A percentile compares a stretch with the other conserved stretches of the same genome.
These are phyloP conservation scores for Leptinotarsa juncta DNA, from an alignment of 2,888 invertebrate genomes.

Conservation along the genomic window DNA sequence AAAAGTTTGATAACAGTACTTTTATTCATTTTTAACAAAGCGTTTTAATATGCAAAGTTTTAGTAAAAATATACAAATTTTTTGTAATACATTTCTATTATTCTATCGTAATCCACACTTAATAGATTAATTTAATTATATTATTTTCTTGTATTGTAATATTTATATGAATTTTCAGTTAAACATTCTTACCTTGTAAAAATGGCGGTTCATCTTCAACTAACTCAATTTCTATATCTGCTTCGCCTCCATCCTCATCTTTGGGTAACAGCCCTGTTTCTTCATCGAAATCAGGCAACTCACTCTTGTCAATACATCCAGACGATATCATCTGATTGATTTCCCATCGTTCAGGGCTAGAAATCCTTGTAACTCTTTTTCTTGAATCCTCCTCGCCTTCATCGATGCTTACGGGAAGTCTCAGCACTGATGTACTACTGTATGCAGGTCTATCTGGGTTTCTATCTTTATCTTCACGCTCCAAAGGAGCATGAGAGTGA, in stretches of 20 bases:
- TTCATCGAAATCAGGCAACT: constrained; percentile 97
- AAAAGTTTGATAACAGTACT: too few species aligned
- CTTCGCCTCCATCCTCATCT: constrained; percentile 93
- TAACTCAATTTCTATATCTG: constrained; percentile 97
- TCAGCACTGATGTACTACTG: constrained; percentile 67
- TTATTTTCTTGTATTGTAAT: too few species aligned
- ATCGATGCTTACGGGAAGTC: constrained; percentile 68
- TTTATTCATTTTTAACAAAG: too few species aligned
- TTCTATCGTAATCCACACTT: too few species aligned
- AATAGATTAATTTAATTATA: too few species aligned
- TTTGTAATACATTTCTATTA: too few species aligned
- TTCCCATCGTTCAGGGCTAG: constrained; percentile 98
- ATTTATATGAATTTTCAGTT: too few species aligned
- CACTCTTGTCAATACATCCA: constrained; percentile 90
- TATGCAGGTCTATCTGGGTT: constrained; percentile 92
- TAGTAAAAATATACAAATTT: too few species aligned
- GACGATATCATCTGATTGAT: constrained; percentile 97
- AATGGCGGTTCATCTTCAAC: constrained; percentile 99
- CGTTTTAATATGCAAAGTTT: too few species aligned
- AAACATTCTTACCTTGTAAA: constrained; percentile 73
- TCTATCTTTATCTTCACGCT: constrained; percentile 79
- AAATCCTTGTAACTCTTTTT: constrained; percentile 89
- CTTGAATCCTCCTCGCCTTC: constrained; percentile 85
- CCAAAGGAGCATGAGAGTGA: constrained; percentile 74
- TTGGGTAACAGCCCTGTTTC: constrained; percentile 93